Percentiles rank a stretch among this genome's conserved stretches.
Evolutionary conservation across 2,113 vertebrate genomes (phyloP).

Genomic region (Herpailurus yagouaroundi): DNA sequence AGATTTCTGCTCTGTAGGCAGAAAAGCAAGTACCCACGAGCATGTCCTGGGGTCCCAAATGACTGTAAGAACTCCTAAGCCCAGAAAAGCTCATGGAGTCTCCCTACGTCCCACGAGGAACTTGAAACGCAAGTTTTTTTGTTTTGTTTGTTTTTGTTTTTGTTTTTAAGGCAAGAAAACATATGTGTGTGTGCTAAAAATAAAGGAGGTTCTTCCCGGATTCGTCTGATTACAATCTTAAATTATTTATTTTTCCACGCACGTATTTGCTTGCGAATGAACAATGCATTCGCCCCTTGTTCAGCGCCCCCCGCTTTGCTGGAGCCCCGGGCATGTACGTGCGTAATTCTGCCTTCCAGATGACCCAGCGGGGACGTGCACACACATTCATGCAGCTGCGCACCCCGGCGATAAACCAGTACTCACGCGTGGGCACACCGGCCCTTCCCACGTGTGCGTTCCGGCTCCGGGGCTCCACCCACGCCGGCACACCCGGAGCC

Average conservation of each 20-base stretch:
- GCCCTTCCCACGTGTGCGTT: accelerated
- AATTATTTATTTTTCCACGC: neutral
- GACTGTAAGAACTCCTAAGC: no score
- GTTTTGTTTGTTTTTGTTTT: neutral
- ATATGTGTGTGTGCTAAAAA: neutral
- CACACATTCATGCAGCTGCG: neutral
- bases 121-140: neutral
- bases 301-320: accelerated
- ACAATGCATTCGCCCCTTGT: neutral
- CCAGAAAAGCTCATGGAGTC: neutral
- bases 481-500: neutral
- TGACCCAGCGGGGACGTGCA: accelerated
- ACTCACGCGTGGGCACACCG: accelerated
- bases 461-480: neutral
- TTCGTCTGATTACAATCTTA: neutral
- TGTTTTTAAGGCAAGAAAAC: neutral
- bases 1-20: neutral
- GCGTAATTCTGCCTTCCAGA: neutral
- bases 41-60: neutral
- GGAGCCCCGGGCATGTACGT: neutral
- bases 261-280: neutral
- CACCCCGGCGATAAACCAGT: accelerated
- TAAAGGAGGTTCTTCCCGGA: neutral
- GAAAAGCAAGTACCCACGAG: neutral
- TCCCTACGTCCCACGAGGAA: neutral